Evolutionary conservation across 2,888 invertebrate genomes (phyloP), one percentile per base, ranked within the genome.

Genomic region (Ectemnius cavifrons): DNA sequence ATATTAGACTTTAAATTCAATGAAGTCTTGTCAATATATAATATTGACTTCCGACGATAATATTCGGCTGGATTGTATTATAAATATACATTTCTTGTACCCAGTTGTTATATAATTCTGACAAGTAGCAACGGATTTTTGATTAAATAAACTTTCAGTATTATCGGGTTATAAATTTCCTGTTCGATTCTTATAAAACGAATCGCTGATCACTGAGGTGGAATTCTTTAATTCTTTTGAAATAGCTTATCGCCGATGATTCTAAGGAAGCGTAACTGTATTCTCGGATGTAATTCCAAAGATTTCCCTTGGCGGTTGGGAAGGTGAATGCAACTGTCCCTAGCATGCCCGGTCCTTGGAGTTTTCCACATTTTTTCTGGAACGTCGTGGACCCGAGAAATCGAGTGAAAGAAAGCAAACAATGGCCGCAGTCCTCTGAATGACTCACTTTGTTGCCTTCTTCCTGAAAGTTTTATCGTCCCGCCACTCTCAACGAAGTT

Each of bases 381-480:
- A 57, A 56, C 62, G 3, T 18, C 37, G 13, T 71, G 63, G n/a
- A 16, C 52, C 45, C 63, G 63, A 62, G 66, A 77, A 77, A 80
- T 73, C 70, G 79, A 62, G 56, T 63, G 63, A 71, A 78, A 71
- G 67, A 69, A 71, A 63, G 69, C 68, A 73, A 84, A 83, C 80
- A 78, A 77, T 83, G 77, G 66, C 67, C 58, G 37, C 47, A 65
- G 60, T 52, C 16, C 63, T 62, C 70, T 73, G 79, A 85, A 84
- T 77, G 77, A 77, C 81, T 80, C 75, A 71, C 67, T 75, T 80
- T 75, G 75, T 77, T 70, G 75, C 80, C 67, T 81, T 76, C 75
- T 61, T 70, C 70, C 61, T 47, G 61, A 56, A 82, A 82, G 72
- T 82, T 80, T 82, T 63, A 76, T 78, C 77, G 68, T 68, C 52